Base-by-base conservation (phyloP, 2,888 invertebrate genomes). In the Amphipoea lucens region DNA sequence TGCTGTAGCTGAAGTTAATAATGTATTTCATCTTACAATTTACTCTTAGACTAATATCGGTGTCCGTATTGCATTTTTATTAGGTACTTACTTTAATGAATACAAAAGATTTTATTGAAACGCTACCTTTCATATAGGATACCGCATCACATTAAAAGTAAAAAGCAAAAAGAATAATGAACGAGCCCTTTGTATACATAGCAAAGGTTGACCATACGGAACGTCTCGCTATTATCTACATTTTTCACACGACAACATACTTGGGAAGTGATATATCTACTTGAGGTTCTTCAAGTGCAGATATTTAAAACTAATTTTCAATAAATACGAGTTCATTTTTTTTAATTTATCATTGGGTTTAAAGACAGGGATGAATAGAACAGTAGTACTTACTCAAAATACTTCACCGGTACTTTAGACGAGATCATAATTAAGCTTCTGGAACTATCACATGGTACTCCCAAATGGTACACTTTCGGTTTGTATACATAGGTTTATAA, bases 11-110 rank as follows among this genome's bases (percentile, higher is more conserved):
- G 36, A 68, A 69, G 62, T 63, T 20, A 45, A 74, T 20, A 20
- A 54, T 67, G 42, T 57, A 17, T 68, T 68, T 63, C 42, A 63
- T 75, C 68, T 78, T 60, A 85, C 23, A 85, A 78, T 75, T 69
- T 73, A 73, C 54, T 75, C 82, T 72, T 85, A 81, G 14, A 65
- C 71, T 81, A 72, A 65, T 72, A 48, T 68, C 29, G 51, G 70
- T 77, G 42, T 48, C 14, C 54, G 42, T 57, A 73, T 76, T 76
- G 60, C 14, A 62, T 68, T 78, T 65, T 60, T 40, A 23, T 68
- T 63, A 23, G 40, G 40, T 65, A 78, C 12, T 20, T 65, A 78
- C 12, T n/a, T 68, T 23, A 62, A 67, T 57, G 45, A 57, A 74
- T 12, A 62, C 62, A 73, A 62, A 73, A n/a, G 11, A 42, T 45